phyloP scores from a whole-genome alignment of 2,888 invertebrate species.

The Drosophila koepferae region DNA sequence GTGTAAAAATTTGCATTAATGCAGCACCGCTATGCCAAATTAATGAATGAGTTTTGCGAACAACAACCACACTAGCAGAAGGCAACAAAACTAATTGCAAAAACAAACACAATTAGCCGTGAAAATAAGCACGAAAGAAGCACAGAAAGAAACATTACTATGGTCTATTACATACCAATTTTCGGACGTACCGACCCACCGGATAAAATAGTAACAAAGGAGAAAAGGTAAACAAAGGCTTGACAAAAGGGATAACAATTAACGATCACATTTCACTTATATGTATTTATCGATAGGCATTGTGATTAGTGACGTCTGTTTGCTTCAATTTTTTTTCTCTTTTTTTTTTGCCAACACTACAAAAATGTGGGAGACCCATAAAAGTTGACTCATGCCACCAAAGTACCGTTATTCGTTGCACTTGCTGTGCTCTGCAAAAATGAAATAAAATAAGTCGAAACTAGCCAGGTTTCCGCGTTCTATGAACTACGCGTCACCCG shows the following conservation, averaged over 20 bases:
- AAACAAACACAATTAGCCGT: slow-evolving; percentile 63
- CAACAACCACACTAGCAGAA: slow-evolving; percentile 34
- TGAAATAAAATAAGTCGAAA: slow-evolving; percentile 11
- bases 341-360: slow-evolving; percentile 38
- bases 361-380: slow-evolving; percentile 4
- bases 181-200: slow-evolving; percentile 82
- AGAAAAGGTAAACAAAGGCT: slow-evolving; percentile 77
- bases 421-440: slow-evolving; percentile 48
- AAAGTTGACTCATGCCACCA: slow-evolving; percentile 56
- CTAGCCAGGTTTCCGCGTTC: slow-evolving; percentile 73
- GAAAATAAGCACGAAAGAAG: slow-evolving; percentile 46
- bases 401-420: slow-evolving; percentile 45
- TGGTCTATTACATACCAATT: slow-evolving; percentile 84
- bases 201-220: slow-evolving; percentile 81
- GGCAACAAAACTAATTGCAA: slow-evolving; percentile 58
- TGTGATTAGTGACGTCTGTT: neutral
- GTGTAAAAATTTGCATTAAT: slow-evolving; percentile 74
- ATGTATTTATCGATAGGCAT: slow-evolving; percentile 2
- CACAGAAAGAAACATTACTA: slow-evolving; percentile 45
- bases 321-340: neutral
- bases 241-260: slow-evolving; percentile 1
- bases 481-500: slow-evolving; percentile 61
- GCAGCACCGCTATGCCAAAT: slow-evolving; percentile 48
- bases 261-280: slow-evolving; percentile 5
- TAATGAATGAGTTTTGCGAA: slow-evolving; percentile 71